These are phyloP conservation scores for Hycleus phaleratus DNA, from an alignment of 1,140 invertebrate genomes.

Conservation along the genomic window DNA sequence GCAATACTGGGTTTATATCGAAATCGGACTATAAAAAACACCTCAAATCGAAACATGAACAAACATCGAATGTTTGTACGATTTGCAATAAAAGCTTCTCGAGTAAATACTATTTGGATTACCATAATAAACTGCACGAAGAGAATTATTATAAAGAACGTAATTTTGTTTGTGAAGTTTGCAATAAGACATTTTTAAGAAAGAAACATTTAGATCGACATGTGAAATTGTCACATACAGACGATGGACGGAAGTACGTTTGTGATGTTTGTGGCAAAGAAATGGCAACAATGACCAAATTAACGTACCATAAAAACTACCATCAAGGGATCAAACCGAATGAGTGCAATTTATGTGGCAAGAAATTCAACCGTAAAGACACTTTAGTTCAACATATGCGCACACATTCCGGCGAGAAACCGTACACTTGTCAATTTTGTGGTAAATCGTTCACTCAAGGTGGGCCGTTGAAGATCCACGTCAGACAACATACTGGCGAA, in stretches of 20 bases:
- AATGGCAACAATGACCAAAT: background rate
- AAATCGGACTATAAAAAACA: too few relatives aligned
- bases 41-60: too few relatives aligned
- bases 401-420: slow-evolving; percentile 47
- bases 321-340: slow-evolving; percentile 48
- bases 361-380: slow-evolving; percentile 47
- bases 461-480: slow-evolving; percentile 39
- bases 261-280: slow-evolving; percentile 8
- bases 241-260: slow-evolving; percentile 11
- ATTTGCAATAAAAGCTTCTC: slow-evolving; percentile 29
- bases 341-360: slow-evolving; percentile 46
- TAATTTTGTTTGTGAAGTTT: slow-evolving; percentile 43
- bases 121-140: slow-evolving; percentile 25
- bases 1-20: too few relatives aligned
- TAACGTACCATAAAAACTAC: background rate
- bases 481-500: slow-evolving; percentile 1
- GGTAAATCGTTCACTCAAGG: slow-evolving; percentile 45
- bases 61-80: slow-evolving; percentile 22
- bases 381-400: slow-evolving; percentile 50
- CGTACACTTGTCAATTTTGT: slow-evolving; percentile 47
- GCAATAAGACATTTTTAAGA: slow-evolving; percentile 39
- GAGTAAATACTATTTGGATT: slow-evolving; percentile 26
- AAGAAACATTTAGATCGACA: slow-evolving; percentile 23
- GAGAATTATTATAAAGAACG: slow-evolving; percentile 29
- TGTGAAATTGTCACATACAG: background rate